These are phyloP conservation scores for Lateolabrax maculatus DNA, from an alignment of 2,797 vertebrate genomes.

Conservation along the genomic window DNA sequence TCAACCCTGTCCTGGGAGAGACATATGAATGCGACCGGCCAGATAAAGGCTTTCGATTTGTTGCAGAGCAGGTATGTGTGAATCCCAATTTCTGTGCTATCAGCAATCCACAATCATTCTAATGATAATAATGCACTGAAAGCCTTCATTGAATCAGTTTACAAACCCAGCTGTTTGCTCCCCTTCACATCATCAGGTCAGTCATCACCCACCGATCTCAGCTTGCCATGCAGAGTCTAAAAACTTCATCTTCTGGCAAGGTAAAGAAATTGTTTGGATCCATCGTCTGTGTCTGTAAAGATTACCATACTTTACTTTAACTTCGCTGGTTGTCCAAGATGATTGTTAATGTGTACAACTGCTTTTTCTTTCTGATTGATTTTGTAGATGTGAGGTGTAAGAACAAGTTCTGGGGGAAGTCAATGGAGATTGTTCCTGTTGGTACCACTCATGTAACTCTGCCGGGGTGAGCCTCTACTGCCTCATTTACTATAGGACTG, in stretches of 20 bases:
- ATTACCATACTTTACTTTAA: neutral
- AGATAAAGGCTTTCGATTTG: slow-evolving; percentile 94
- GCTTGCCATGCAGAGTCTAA: slow-evolving; percentile 96
- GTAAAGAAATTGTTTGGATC: slow-evolving; percentile 76
- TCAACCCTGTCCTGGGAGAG: slow-evolving; percentile 97
- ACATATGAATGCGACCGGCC: slow-evolving; percentile 94
- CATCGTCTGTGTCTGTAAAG: neutral
- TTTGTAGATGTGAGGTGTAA: slow-evolving; percentile 96
- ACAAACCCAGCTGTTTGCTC: slow-evolving; percentile 42
- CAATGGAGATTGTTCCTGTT: slow-evolving; percentile 98
- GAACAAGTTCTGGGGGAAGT: slow-evolving; percentile 99
- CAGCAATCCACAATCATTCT: neutral
- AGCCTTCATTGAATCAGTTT: neutral
- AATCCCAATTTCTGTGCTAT: neutral
- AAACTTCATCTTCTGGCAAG: slow-evolving; percentile 98
- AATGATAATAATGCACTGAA: neutral
- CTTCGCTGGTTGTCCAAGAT: neutral
- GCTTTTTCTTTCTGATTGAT: slow-evolving; percentile 12
- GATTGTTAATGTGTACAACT: slow-evolving; percentile 22
- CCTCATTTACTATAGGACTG: slow-evolving; percentile 12
- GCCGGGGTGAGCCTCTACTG: slow-evolving; percentile 87
- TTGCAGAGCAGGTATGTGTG: slow-evolving; percentile 87
- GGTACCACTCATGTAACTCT: slow-evolving; percentile 94
- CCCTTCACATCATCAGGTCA: slow-evolving; percentile 87
- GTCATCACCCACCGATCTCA: slow-evolving; percentile 98